Base-by-base conservation (phyloP, 2,113 vertebrate species). In the Rhagologus leucostigma region DNA sequence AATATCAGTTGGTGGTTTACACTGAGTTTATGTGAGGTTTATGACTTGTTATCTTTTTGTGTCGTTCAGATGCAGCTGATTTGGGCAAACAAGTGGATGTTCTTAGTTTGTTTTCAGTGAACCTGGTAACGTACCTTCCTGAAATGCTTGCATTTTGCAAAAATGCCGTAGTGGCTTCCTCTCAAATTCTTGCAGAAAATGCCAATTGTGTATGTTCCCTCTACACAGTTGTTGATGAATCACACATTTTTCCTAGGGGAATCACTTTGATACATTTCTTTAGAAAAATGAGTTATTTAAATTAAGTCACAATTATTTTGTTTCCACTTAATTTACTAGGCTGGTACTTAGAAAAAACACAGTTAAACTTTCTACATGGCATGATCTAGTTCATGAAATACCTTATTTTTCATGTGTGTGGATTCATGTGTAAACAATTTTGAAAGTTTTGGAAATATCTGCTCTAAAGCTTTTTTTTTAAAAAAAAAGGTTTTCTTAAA, bases 81-180 rank as follows among this genome's bases (percentile, higher is more conserved):
- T 21, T 24, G 8, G 8, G 9, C 37, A 53, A 52, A 60, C 0
- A 0, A 75, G 10, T 17, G 7, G 11, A 16, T 27, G 14, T 30
- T 70, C 17, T 55, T 53, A 41, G 8, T 27, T 77, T 81, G 30
- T 50, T 85, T 85, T 78, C 3, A 1, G n/a, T 52, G 50, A 82
- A 49, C 17, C 11, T 52, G 19, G 64, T 75, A 71, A 15, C 8
- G 41, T 46, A 22, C 6, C 6, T 78, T 32, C 13, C 37, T 70
- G 42, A 88, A 62, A 63, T 75, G 26, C 13, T 29, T 57, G 33
- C 18, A 18, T 50, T 79, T 85, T 6, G 0, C 6, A 46, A 50
- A 65, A 85, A 59, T 64, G 29, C 9, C 6, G 1, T 29, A 14
- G 14, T 37, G 42, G 1, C 10, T 59, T 71, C 24, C 15, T 63